Base-by-base conservation (phyloP, 2,888 invertebrate genomes). In the Cerastis leucographa region DNA sequence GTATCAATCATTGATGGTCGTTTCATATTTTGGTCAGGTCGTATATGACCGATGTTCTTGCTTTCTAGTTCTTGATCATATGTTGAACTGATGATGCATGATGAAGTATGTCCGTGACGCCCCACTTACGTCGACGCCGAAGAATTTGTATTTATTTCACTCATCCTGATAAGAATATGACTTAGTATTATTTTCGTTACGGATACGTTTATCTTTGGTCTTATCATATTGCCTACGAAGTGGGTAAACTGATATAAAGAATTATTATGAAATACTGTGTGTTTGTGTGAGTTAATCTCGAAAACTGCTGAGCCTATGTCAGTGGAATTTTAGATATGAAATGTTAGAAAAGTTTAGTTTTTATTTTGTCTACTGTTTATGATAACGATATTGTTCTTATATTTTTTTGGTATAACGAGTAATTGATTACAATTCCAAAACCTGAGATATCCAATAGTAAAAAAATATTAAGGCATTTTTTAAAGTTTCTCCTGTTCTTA, bases 131-230 rank as follows among this genome's bases (percentile, higher is more conserved):
- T 76, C 76, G 51, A 22, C 12, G 14, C 11, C 1, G 17, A 76
- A 61, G 61, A 79, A 76, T 76, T 35, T 35, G 44, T 35, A 49
- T n/a, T 35, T 44, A 44, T 78, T 44, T 35, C n/a, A 29, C 19
- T 35, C 61, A 19, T 11, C 0, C 4, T 19, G 71, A 79, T 79
- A 76, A 62, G 17, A 25, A 5, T 56, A 72, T 72, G 72, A 72
- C 64, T 56, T 64, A 42, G 80, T 64, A 22, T 49, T 79, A 79
- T 78, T 80, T 54, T 56, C 2, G 17, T 46, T 51, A 72, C 72
- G 56, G 72, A 80, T 65, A 64, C 4, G 40, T 56, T 62, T 64
- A 71, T 77, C 72, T 35, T 3, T 42, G 1, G 22, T n/a, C 17
- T 61, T 78, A 78, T 78, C 61, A 35, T 17, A 29, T 54, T 46